Percentiles rank a stretch among this genome's conserved stretches.
Conservation (phyloP, 2,888 invertebrate species). For the Cryptophagus acutangulus region DNA sequence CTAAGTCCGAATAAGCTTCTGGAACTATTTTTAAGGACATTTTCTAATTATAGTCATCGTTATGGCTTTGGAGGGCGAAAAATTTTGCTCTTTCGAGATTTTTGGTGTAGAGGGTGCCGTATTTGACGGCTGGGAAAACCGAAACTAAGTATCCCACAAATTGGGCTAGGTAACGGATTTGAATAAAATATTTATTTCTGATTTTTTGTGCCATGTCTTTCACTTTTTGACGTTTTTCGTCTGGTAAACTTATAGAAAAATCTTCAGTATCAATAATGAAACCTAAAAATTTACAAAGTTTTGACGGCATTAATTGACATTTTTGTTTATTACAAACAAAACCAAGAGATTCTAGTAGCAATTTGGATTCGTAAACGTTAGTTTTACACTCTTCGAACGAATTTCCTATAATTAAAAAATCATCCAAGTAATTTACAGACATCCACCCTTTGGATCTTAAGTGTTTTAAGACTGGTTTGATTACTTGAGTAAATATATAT, state of each 20-base stretch:
- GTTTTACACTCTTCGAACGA: slow-evolving; percentile 10
- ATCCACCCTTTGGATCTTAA: slow-evolving; percentile 19
- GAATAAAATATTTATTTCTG: too few species aligned
- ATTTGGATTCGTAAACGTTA: slow-evolving; percentile 2
- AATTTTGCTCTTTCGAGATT: slow-evolving; percentile 8
- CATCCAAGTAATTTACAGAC: slow-evolving; percentile 24
- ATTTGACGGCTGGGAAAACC: slow-evolving; percentile 15
- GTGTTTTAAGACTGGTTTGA: slow-evolving; percentile 22
- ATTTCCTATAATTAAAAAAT: slow-evolving; percentile 18
- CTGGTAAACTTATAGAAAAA: too few species aligned
- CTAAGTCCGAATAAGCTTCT: too few species aligned
- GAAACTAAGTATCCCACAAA: slow-evolving; percentile 12
- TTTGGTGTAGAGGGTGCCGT: slow-evolving; percentile 14
- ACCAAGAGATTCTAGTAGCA: slow-evolving; percentile 17
- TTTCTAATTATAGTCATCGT: too few species aligned
- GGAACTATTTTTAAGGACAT: too few species aligned
- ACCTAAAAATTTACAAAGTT: slow-evolving; percentile 19
- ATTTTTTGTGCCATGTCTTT: too few species aligned
- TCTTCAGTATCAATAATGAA: too few species aligned
- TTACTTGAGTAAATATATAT: slow-evolving; percentile 31
- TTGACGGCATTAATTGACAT: slow-evolving; percentile 13
- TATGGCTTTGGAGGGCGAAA: too few species aligned
- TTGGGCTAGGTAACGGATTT: slow-evolving; percentile 10
- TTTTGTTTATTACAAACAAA: slow-evolving; percentile 23
- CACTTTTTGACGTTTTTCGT: slow-evolving; percentile 6